Evolutionary conservation across 2,888 invertebrate species (phyloP).

Genomic region (Onchidella celtica): DNA sequence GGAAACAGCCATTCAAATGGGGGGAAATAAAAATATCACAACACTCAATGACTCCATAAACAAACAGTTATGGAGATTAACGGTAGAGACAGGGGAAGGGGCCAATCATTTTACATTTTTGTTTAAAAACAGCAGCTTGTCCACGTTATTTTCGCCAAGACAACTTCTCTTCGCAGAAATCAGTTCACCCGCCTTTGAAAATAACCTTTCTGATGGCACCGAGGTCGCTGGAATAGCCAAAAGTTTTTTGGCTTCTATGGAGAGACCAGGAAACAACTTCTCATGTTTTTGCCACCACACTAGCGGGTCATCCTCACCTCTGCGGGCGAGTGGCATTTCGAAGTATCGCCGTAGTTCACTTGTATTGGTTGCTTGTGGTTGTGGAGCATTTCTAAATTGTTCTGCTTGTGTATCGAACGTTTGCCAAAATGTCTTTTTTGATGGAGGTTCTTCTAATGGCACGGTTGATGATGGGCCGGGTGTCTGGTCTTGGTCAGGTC

Average conservation of each 20-base stretch:
- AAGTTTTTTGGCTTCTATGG: background rate
- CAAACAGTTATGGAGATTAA: no score
- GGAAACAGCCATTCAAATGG: no score
- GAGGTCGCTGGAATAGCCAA: conserved; percentile 12
- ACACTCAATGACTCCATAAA: no score
- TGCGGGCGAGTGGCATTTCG: background rate
- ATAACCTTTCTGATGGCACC: background rate
- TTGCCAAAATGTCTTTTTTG: background rate
- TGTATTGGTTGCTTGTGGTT: background rate
- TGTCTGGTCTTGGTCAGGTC: background rate
- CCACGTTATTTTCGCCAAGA: background rate
- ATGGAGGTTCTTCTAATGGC: background rate
- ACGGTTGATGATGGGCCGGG: background rate
- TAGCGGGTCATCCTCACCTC: background rate
- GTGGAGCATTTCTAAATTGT: background rate
- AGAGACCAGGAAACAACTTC: background rate
- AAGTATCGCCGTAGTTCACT: background rate
- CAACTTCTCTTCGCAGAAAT: background rate
- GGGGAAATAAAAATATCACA: no score
- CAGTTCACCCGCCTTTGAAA: background rate
- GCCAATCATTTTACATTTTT: no score
- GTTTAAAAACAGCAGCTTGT: conserved; percentile 8
- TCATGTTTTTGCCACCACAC: background rate
- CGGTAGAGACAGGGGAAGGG: no score
- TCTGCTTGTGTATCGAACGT: background rate